Evolutionary conservation across 2,888 invertebrate species (phyloP).

Genomic region (Eulithis testata): DNA sequence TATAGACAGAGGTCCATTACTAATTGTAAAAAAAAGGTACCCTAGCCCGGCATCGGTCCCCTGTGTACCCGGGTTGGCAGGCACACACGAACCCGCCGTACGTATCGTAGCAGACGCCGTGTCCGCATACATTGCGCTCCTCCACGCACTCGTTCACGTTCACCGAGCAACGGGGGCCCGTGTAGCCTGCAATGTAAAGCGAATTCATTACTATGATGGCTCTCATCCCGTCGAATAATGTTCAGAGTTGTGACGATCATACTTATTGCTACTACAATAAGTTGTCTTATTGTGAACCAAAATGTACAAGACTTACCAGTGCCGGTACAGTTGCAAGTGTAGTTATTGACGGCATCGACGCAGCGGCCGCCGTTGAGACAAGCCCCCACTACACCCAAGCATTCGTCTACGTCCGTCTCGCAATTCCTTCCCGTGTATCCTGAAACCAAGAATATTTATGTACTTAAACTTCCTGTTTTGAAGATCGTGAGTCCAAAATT

Average conservation of each 20-base stretch:
- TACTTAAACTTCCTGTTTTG: too few species aligned
- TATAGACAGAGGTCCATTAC: too few species aligned
- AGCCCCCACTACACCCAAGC: slow-evolving; percentile 84
- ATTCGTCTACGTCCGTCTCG: slow-evolving; percentile 91
- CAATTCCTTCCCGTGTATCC: slow-evolving; percentile 89
- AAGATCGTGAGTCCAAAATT: too few species aligned
- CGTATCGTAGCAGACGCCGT: slow-evolving; percentile 92
- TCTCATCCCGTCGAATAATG: too few species aligned
- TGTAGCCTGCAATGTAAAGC: slow-evolving; percentile 82
- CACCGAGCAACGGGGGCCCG: slow-evolving; percentile 88
- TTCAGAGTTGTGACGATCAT: background rate
- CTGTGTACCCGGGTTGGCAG: slow-evolving; percentile 91
- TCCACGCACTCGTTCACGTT: slow-evolving; percentile 92
- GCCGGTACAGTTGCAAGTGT: slow-evolving; percentile 90
- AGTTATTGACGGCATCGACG: slow-evolving; percentile 89
- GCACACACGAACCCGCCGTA: slow-evolving; percentile 92
- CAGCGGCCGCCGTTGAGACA: slow-evolving; percentile 91
- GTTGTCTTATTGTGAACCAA: background rate
- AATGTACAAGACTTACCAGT: slow-evolving; percentile 77
- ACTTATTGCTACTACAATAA: background rate
- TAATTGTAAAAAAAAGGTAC: slow-evolving; percentile 54
- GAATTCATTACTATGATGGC: too few species aligned
- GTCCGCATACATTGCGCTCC: slow-evolving; percentile 86
- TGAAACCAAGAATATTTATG: slow-evolving; percentile 36
- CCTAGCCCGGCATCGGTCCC: slow-evolving; percentile 89